phyloP scores from a whole-genome alignment of 2,113 vertebrate genomes.

The Equus przewalskii region DNA sequence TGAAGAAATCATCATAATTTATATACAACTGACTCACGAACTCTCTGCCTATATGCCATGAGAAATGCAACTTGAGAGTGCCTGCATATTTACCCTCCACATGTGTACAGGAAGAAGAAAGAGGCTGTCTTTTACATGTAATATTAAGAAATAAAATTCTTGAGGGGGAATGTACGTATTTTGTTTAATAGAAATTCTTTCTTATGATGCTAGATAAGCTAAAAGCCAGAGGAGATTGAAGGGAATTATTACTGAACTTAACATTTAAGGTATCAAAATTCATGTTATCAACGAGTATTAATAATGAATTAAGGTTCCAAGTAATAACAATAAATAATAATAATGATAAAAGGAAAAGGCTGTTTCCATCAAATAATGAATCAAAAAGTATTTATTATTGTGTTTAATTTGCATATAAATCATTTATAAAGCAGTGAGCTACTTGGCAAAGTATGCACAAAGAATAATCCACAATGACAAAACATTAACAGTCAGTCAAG shows the following conservation, averaged over 20 bases:
- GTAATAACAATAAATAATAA: background rate
- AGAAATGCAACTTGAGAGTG: rapidly evolving
- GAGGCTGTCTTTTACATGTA: background rate
- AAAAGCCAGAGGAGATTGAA: background rate
- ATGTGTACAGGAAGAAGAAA: background rate
- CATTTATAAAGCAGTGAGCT: background rate
- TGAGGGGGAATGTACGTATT: rapidly evolving
- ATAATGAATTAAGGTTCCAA: background rate
- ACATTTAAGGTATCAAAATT: background rate
- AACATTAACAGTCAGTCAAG: background rate
- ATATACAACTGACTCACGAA: background rate
- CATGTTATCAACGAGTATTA: background rate
- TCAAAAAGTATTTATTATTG: background rate
- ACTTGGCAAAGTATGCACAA: background rate
- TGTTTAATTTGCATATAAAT: background rate
- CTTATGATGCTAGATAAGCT: too few species aligned
- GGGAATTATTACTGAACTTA: background rate
- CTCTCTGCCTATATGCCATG: background rate
- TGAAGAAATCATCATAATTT: background rate
- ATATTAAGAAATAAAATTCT: background rate
- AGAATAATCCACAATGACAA: background rate
- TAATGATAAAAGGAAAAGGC: background rate
- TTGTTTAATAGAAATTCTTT: background rate
- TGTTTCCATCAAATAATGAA: background rate
- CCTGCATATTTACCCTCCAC: background rate